A percentile compares a stretch with the other conserved stretches of the same genome.
Conservation (phyloP, 2,797 vertebrate species). For the Muscicapa striata region DNA sequence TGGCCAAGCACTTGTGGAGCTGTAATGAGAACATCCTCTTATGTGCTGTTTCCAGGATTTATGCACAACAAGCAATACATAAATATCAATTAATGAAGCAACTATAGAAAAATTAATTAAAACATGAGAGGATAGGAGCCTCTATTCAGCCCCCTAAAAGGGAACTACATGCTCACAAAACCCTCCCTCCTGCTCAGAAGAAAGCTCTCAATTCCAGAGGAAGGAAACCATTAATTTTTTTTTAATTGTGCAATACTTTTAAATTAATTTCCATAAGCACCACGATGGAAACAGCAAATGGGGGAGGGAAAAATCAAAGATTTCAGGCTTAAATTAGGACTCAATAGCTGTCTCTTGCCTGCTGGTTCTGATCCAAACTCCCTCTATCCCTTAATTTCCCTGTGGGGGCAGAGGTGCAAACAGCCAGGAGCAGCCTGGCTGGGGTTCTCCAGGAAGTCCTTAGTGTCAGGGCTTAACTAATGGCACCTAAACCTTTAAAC, state of each 20-base stretch:
- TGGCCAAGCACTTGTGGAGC: constrained; percentile 53
- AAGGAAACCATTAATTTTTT: constrained; percentile 52
- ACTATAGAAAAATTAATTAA: constrained; percentile 71
- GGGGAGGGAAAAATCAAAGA: neutral
- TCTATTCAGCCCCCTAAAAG: constrained; percentile 43
- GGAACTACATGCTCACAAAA: neutral
- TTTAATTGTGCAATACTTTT: constrained; percentile 52
- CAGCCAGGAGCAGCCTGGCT: neutral
- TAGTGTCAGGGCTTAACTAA: neutral
- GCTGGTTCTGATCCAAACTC: neutral
- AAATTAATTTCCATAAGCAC: constrained; percentile 49
- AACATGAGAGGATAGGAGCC: constrained; percentile 54
- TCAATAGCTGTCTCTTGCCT: neutral
- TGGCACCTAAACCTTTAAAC: neutral
- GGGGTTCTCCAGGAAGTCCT: neutral
- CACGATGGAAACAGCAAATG: neutral
- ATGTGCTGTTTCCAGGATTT: constrained; percentile 57
- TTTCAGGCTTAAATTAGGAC: constrained; percentile 17
- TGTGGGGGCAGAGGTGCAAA: neutral
- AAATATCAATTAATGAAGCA: constrained; percentile 75
- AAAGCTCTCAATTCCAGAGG: constrained; percentile 36
- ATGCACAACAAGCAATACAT: constrained; percentile 66
- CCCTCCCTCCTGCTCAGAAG: constrained; percentile 21
- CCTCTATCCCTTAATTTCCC: neutral
- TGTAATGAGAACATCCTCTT: constrained; percentile 60